Base-by-base conservation (phyloP, 2,888 invertebrate species). In the Drosophila sordidula region DNA sequence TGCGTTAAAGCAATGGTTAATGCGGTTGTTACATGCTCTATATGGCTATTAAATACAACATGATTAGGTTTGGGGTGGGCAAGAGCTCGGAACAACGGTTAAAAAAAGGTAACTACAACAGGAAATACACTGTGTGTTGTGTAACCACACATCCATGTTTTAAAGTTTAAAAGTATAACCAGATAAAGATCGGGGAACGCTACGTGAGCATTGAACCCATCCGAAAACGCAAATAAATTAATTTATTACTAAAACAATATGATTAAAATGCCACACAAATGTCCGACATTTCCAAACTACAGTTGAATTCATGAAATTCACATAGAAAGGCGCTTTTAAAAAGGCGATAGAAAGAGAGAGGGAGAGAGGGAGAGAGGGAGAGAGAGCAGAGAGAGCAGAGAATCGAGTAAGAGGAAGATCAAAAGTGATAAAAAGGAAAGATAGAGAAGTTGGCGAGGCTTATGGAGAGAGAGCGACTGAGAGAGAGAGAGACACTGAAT, bases 11-110 rank as follows among this genome's bases (percentile, higher is more conserved):
- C 41, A 14, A 46, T 29, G 57, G 29, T 41, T 38, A 51, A 57
- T 42, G 57, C 36, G 50, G 51, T 47, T 42, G n/a, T 12, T 44
- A 26, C 51, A 55, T 59, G 72, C 58, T 65, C 72, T 59, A 65
- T 16, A 59, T 42, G 56, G 38, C 55, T 47, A n/a, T 38, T 6
- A 52, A 29, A 46, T 12, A 34, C 11, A 52, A 41, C 11, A 16
- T 25, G 26, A 45, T 50, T 54, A 6, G 18, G 18, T 5, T 39
- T 16, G 34, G 18, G 55, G 16, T 54, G 34, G 11, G 16, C 42
- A 52, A 12, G n/a, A 26, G 42, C 39, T n/a, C 18, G 39, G 25
- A 41, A 34, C 14, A 45, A 16, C 16, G 12, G 6, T 36, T 56
- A 25, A 29, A 38, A 38, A 38, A 16, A 11, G 16, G 12, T 6